Evolutionary conservation across 2,113 vertebrate genomes (phyloP), one percentile per base, ranked within the genome.

Genomic region (Petrocephalus microphthalmus): DNA sequence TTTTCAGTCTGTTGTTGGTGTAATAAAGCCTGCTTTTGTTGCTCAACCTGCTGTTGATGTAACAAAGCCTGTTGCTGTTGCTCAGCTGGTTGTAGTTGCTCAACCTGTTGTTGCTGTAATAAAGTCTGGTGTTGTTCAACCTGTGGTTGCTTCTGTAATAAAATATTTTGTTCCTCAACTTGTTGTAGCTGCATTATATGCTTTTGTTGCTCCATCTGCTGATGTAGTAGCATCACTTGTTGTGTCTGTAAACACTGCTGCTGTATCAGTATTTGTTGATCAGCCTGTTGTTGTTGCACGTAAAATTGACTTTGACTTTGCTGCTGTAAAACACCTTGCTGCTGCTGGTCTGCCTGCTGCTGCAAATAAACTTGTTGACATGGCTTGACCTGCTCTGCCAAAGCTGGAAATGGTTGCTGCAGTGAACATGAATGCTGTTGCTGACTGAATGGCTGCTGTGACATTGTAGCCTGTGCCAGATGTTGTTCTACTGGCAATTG

Each of bases 181-280:
- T 93, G 92, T 20, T 90, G 42, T 56, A 92, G 71, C 54, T 90
- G 88, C 7, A 94, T 45, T 93, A 90, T 67, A 87, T 91, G 90
- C 7, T 88, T 88, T 45, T 89, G 67, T 17, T 81, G 93, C 51
- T 90, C 86, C 29, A 81, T 88, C 7, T 90, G 89, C 60, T 89
- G 87, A 15, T 89, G 86, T 82, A 89, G 19, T 67, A 82, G 47
- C 15, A 78, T 91, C 20, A 90, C 89, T 22, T 93, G 93, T 53
- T 92, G 87, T 25, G 89, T 83, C 22, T 89, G 89, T 11, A 86
- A 64, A 85, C 92, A 92, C 33, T 94, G 92, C 49, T 92, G 89
- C 53, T 94, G 93, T n/a, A 90, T 85, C 57, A 91, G 29, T 29
- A 87, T 89, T 89, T 94, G 92, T 49, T 90, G 90, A 71, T 94